A percentile compares a stretch with the other conserved stretches of the same genome.
These are phyloP conservation scores for Epistrophella euchroma DNA, from an alignment of 2,888 invertebrate genomes.

Conservation along the genomic window DNA sequence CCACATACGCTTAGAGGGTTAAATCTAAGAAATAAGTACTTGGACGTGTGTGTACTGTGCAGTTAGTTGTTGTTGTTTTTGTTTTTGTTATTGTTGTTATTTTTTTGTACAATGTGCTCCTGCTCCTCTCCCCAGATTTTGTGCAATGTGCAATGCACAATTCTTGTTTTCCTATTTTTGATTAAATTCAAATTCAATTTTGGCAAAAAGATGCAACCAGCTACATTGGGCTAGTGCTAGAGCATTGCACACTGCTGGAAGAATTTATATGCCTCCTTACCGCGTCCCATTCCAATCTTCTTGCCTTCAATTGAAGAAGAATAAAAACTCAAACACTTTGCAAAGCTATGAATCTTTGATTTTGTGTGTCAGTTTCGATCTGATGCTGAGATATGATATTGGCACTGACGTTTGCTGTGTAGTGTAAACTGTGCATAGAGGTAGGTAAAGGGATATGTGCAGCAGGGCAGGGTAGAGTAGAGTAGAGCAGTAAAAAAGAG, in stretches of 20 bases:
- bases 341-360: slow-evolving; percentile 71
- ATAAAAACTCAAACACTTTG: slow-evolving; percentile 71
- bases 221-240: neutral
- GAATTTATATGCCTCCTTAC: neutral
- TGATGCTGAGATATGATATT: slow-evolving; percentile 68
- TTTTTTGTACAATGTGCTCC: neutral
- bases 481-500: slow-evolving; percentile 11
- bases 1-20: slow-evolving; percentile 71
- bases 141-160: slow-evolving; percentile 37
- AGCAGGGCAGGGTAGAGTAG: neutral
- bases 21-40: slow-evolving; percentile 70
- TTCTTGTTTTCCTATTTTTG: slow-evolving; percentile 65
- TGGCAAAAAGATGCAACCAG: slow-evolving; percentile 52
- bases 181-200: slow-evolving; percentile 75
- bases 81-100: neutral
- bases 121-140: slow-evolving; percentile 4
- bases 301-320: slow-evolving; percentile 15
- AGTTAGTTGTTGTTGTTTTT: slow-evolving; percentile 20
- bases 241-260: neutral
- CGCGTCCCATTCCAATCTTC: neutral
- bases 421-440: slow-evolving; percentile 14
- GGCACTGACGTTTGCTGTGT: slow-evolving; percentile 51
- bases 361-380: slow-evolving; percentile 71
- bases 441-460: slow-evolving; percentile 1
- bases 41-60: slow-evolving; percentile 51